Conservation (phyloP, 37 sponge, comb jelly and placozoan genomes). For the Petrosia ficiformis region DNA sequence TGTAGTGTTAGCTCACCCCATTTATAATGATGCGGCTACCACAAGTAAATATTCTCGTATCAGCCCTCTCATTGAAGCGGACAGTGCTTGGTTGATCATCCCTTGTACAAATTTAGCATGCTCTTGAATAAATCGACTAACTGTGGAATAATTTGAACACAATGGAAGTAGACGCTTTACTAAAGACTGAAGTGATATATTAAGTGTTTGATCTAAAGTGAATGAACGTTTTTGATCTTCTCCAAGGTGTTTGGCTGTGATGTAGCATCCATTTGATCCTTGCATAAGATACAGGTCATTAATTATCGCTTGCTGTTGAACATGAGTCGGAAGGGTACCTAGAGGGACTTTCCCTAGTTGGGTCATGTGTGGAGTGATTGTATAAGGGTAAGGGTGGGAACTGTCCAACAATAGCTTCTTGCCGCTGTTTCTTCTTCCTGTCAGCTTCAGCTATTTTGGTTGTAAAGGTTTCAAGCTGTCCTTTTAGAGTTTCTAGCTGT, state of each 20-base stretch:
- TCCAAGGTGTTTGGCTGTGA: constrained; percentile 30
- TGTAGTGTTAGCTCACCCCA: constrained; percentile 73
- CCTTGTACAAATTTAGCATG: constrained; percentile 66
- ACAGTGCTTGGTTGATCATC: constrained; percentile 87
- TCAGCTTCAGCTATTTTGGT: constrained; percentile 34
- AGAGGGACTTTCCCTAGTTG: too few species aligned
- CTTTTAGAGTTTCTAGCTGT: constrained; percentile 52
- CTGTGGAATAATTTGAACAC: constrained; percentile 75
- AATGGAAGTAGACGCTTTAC: constrained; percentile 77
- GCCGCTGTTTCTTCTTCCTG: constrained; percentile 18
- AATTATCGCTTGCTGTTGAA: constrained; percentile 82
- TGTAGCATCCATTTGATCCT: constrained; percentile 88
- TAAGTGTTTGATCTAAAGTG: constrained; percentile 63
- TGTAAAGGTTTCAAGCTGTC: constrained; percentile 43
- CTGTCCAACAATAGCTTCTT: constrained; percentile 37
- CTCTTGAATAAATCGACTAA: constrained; percentile 80
- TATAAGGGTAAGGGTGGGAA: not conserved
- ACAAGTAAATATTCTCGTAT: constrained; percentile 85
- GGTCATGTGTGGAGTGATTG: too few species aligned
- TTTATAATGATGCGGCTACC: constrained; percentile 71
- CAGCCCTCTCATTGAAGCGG: constrained; percentile 73
- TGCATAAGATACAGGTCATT: constrained; percentile 84
- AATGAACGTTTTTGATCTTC: constrained; percentile 31
- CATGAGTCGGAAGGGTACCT: constrained; percentile 33
- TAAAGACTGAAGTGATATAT: constrained; percentile 71